These are phyloP conservation scores for Pangasius larnaudii DNA, from an alignment of 2,797 vertebrate genomes.

Conservation along the genomic window DNA sequence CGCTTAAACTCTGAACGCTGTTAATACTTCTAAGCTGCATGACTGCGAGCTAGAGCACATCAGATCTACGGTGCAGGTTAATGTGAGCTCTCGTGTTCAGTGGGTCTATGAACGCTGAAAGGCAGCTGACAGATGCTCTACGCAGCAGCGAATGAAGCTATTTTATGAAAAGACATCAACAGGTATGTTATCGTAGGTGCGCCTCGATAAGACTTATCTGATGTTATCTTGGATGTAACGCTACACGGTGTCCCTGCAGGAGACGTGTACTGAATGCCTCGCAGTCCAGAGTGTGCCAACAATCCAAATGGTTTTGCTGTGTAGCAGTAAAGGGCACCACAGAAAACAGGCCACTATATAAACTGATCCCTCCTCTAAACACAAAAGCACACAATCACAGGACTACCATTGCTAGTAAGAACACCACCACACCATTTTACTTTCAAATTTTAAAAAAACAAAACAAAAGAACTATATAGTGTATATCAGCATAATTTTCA, in stretches of 20 bases:
- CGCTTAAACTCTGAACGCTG: not conserved
- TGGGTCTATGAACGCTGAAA: not conserved
- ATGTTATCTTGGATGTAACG: not conserved
- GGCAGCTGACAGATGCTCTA: not conserved
- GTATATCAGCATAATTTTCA: not conserved
- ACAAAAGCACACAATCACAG: not conserved
- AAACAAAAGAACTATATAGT: not conserved
- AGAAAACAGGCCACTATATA: not conserved
- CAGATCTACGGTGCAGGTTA: not conserved
- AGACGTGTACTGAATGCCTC: not conserved
- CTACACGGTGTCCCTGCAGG: not conserved
- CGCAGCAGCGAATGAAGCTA: no score
- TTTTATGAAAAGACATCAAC: not conserved
- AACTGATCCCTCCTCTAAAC: not conserved
- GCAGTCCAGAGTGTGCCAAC: not conserved
- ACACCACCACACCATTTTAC: no score
- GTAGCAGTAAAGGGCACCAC: not conserved
- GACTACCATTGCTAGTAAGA: not conserved
- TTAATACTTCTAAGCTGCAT: not conserved
- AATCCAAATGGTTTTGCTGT: not conserved
- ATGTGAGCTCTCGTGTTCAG: not conserved
- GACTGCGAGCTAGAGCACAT: not conserved
- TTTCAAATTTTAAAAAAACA: not conserved
- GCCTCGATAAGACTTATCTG: not conserved
- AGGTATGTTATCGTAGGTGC: not conserved